A percentile compares a stretch with the other conserved stretches of the same genome.
Conservation (phyloP, 2,797 vertebrate genomes). For the Fratercula arctica region DNA sequence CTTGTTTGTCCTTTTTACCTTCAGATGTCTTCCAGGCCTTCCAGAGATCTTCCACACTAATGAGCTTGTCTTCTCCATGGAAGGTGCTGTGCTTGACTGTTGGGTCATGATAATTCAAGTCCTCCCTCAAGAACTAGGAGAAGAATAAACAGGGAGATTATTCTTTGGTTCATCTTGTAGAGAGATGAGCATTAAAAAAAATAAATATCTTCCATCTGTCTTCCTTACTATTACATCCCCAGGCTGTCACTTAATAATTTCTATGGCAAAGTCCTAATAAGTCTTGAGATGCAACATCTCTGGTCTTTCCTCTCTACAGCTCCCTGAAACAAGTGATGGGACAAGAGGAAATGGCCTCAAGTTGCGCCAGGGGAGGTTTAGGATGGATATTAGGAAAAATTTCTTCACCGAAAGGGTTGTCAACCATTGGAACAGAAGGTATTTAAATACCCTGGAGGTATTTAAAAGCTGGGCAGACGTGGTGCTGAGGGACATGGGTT, state of each 20-base stretch:
- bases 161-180: background rate
- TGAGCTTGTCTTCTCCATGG: slow-evolving; percentile 97
- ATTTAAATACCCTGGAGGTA: too few species aligned
- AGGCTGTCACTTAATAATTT: background rate
- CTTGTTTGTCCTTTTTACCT: slow-evolving; percentile 78
- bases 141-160: background rate
- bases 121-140: slow-evolving; percentile 93
- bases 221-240: background rate
- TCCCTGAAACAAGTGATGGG: too few species aligned
- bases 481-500: too few species aligned
- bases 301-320: background rate
- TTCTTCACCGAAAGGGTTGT: too few species aligned
- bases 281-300: background rate
- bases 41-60: slow-evolving; percentile 97
- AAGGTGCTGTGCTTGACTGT: slow-evolving; percentile 98
- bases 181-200: background rate
- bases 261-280: background rate
- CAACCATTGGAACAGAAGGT: too few species aligned
- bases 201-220: background rate
- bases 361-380: too few species aligned
- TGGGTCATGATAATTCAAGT: slow-evolving; percentile 97
- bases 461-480: too few species aligned
- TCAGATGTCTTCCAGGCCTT: slow-evolving; percentile 94
- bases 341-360: too few species aligned
- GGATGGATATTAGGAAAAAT: too few species aligned